Evolutionary conservation across 1,140 invertebrate species (phyloP), one percentile per base, ranked within the genome.

Genomic region (Drosophila orena): DNA sequence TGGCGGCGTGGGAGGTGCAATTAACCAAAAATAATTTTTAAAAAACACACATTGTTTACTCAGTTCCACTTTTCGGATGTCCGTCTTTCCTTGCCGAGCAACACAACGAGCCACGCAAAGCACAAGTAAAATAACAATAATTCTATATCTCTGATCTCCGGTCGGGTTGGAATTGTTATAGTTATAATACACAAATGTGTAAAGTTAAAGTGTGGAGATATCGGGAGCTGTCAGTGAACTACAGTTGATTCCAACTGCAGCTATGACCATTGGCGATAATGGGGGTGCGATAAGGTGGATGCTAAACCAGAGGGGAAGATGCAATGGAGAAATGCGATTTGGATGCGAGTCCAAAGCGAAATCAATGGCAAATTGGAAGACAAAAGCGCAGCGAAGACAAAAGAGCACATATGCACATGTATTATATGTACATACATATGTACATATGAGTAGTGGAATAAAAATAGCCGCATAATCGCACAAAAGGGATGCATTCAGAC

Each of bases 391-490:
- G 46, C 11, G 24, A 73, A 74, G 34, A 56, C 47, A 75, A 52
- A 66, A 35, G 58, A 73, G 47, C 27, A 40, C n/a, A n/a, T n/a
- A 54, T 24, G 4, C 20, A 53, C 17, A 72, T 58, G 20, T 34
- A 22, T n/a, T n/a, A n/a, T 4, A 24, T 4, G 5, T 22, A 22
- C 20, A 2, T 22, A 22, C 22, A 22, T 24, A 24, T 24, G 24
- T 24, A 24, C 24, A 0, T 24, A 24, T 24, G 24, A 4, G 35
- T 50, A 64, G 40, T 27, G 43, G 24, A 62, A 40, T 73, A 76
- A 76, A 76, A 76, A 76, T 68, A 76, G 62, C 73, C 61, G 61
- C 54, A 76, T 76, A 76, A 76, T 76, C 47, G 38, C 34, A 76
- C 42, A 60, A 81, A 78, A 75, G 66, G 57, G 74, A 53, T 49